These are phyloP conservation scores for Schizothorax lantsangensis DNA, from an alignment of 2,797 vertebrate species.

Conservation along the genomic window DNA sequence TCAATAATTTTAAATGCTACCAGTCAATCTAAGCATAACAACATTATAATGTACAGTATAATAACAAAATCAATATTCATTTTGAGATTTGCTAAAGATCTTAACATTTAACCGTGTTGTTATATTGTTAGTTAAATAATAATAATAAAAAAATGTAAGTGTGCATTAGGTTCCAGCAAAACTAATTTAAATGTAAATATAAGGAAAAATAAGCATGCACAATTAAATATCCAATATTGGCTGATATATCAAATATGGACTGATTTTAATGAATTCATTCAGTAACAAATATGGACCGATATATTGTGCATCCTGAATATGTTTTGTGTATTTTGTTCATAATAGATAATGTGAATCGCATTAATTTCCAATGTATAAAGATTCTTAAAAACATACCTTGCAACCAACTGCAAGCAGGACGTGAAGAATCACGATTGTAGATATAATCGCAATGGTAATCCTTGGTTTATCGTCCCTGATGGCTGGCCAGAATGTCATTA, in stretches of 20 bases:
- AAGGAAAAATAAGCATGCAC: neutral
- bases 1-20: neutral
- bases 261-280: neutral
- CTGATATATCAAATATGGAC: neutral
- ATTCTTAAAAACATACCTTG: conserved; percentile 80
- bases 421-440: conserved; percentile 84
- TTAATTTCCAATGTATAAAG: conserved; percentile 47
- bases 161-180: neutral
- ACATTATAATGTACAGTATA: neutral
- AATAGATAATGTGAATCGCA: conserved; percentile 25
- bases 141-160: neutral
- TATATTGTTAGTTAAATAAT: neutral
- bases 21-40: neutral
- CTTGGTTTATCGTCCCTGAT: conserved; percentile 90
- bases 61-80: no score
- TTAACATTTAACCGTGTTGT: neutral
- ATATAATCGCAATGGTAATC: conserved; percentile 80
- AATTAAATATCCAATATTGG: neutral
- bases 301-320: neutral
- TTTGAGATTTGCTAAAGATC: neutral
- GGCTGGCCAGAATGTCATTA: conserved; percentile 94
- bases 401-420: conserved; percentile 89
- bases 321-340: neutral
- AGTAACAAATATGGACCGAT: neutral
- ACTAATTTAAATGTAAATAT: neutral